Percentiles rank a stretch among this genome's conserved stretches.
phyloP scores from a whole-genome alignment of 2,797 vertebrate species.

The Esox lucius region DNA sequence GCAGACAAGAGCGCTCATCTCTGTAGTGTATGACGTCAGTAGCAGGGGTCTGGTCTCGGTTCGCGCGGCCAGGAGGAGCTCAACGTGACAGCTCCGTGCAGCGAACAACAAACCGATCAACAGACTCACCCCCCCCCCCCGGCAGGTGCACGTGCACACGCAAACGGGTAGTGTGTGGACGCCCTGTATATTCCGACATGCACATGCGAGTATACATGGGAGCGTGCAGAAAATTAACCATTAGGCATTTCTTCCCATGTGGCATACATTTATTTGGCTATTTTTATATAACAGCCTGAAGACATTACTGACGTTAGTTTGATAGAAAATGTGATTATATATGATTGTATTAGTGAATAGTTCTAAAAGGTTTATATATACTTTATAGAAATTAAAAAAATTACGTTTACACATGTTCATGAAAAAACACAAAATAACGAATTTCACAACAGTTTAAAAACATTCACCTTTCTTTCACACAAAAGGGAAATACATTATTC shows the following conservation, averaged over 20 bases:
- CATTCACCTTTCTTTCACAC: too few relatives aligned
- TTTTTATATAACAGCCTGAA: neutral
- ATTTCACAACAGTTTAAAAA: neutral
- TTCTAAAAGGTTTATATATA: neutral
- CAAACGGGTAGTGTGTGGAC: constrained; percentile 36
- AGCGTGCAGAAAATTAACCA: neutral
- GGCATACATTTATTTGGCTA: neutral
- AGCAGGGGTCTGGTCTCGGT: constrained; percentile 39
- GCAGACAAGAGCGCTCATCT: constrained; percentile 41
- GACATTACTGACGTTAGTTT: neutral
- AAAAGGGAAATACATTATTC: neutral
- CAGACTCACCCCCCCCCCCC: constrained; percentile 39
- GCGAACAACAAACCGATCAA: constrained; percentile 32
- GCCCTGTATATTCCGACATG: constrained; percentile 32
- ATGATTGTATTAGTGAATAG: neutral
- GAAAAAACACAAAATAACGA: neutral
- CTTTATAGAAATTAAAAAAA: neutral
- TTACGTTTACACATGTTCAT: neutral
- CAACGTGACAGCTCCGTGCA: constrained; percentile 70
- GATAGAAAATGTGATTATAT: neutral
- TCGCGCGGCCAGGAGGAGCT: constrained; percentile 69
- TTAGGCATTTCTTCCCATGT: neutral
- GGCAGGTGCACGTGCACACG: constrained; percentile 67
- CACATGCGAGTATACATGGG: constrained; percentile 17
- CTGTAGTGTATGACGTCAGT: constrained; percentile 60